phyloP scores from a whole-genome alignment of 2,797 vertebrate species.

The Austrolebias charrua region DNA sequence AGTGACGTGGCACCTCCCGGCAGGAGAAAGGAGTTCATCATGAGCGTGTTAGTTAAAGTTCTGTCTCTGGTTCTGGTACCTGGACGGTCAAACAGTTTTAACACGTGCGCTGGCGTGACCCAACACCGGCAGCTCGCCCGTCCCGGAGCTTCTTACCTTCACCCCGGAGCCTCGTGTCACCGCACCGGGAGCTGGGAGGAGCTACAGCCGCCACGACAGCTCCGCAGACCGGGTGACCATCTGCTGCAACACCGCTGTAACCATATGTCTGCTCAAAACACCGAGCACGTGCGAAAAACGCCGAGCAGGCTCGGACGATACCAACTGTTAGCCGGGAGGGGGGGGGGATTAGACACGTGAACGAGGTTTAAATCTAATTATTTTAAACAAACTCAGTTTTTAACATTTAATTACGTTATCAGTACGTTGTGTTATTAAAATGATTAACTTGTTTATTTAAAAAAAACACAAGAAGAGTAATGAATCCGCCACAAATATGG shows the following conservation, averaged over 20 bases:
- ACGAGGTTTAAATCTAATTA: rapidly evolving
- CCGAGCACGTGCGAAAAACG: constrained; percentile 57
- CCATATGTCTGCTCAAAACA: constrained; percentile 35
- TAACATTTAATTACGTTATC: neutral
- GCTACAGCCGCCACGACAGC: neutral
- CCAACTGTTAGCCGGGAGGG: constrained; percentile 23
- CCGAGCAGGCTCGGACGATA: constrained; percentile 32
- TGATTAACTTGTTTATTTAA: too few relatives aligned
- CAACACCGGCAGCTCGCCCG: too few relatives aligned
- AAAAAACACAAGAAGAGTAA: neutral
- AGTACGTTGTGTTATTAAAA: too few relatives aligned
- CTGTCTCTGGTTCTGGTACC: too few relatives aligned
- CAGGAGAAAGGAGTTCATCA: too few relatives aligned
- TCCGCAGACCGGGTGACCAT: neutral
- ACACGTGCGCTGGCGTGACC: too few relatives aligned
- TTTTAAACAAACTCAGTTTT: rapidly evolving
- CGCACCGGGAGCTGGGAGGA: neutral
- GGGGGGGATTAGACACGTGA: neutral
- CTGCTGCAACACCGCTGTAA: neutral
- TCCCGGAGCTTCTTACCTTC: neutral
- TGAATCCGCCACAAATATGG: neutral
- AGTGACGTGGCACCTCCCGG: constrained; percentile 23
- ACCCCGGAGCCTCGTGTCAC: neutral
- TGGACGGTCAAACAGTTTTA: too few relatives aligned
- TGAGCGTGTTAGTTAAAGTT: too few relatives aligned